Evolutionary conservation across 2,888 invertebrate genomes (phyloP), one percentile per base, ranked within the genome.

Genomic region (Apotomis betuletana): DNA sequence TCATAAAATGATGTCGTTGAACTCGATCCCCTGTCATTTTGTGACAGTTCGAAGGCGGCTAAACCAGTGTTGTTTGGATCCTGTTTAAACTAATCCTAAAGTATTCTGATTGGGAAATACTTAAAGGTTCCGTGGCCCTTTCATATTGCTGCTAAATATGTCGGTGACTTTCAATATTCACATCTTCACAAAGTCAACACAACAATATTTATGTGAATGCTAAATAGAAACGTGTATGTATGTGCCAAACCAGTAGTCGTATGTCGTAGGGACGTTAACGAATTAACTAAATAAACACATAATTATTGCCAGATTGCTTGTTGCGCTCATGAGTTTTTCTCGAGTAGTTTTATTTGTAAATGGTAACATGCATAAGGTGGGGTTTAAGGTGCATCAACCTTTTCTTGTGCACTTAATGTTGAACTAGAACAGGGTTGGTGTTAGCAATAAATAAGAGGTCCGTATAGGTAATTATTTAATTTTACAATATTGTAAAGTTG

Each of bases 1-100:
- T 70, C 62, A 15, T 72, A 68, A 72, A 72, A 59, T 68, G 38
- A 58, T 36, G 72, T 70, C 60, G 49, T 55, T 72, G 72, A 67
- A 72, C 72, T 58, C 59, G 44, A 62, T 57, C 41, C 59, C 36
- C 49, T 54, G 55, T n/a, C 12, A 46, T 41, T 62, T 67, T 58
- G 12, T 58, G 51, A 63, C 58, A 58, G 51, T 51, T 52, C 3
- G 44, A 13, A 54, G 8, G 54, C 55, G 59, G 36, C 36, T 60
- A 49, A 27, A 27, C 61, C 49, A 55, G 49, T 27, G 38, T 9
- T 5, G 15, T 12, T 10, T 41, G 12, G 36, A 51, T 51, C 46
- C 10, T 58, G 57, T 49, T 63, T 38, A 55, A 69, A 57, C 15
- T 38, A 55, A 38, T 49, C 49, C 27, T 54, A 68, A 60, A 51